Percentiles rank a stretch among this genome's conserved stretches.
phyloP scores from a whole-genome alignment of 1,140 invertebrate species.

The Drosophila rhopaloa region DNA sequence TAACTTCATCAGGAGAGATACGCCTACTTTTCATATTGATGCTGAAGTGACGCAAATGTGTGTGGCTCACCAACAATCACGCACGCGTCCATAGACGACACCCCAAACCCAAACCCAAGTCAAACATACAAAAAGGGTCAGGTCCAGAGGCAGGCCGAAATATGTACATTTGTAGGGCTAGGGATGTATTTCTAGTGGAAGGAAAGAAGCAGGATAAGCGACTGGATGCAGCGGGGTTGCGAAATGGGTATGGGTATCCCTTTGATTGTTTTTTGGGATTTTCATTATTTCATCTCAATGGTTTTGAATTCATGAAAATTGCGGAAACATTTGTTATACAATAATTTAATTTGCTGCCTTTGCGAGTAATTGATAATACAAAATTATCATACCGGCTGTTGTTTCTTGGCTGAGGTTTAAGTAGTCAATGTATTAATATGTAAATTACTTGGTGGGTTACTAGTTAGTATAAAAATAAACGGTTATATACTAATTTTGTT shows the following conservation, averaged over 20 bases:
- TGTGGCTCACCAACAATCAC: constrained; percentile 72
- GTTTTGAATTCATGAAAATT: constrained; percentile 80
- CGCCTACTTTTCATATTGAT: constrained; percentile 62
- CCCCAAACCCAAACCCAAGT: constrained; percentile 45
- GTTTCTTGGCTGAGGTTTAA: neutral
- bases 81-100: constrained; percentile 62
- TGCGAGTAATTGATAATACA: constrained; percentile 23
- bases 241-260: constrained; percentile 55
- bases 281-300: constrained; percentile 82
- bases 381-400: constrained; percentile 34
- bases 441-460: too few species aligned
- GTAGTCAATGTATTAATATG: neutral
- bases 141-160: constrained; percentile 24
- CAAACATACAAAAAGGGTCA: constrained; percentile 39
- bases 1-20: constrained; percentile 65
- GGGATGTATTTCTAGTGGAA: constrained; percentile 36
- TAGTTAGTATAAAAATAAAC: too few species aligned
- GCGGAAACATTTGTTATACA: constrained; percentile 76
- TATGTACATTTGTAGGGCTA: constrained; percentile 26
- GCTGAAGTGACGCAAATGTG: constrained; percentile 61
- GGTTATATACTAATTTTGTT: too few species aligned
- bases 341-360: constrained; percentile 72
- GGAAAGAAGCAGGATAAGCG: constrained; percentile 25
- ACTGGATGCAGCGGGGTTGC: constrained; percentile 18
- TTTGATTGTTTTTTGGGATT: constrained; percentile 84